Evolutionary conservation across 2,888 invertebrate species (phyloP).

Genomic region (Temnothorax unifasciatus): DNA sequence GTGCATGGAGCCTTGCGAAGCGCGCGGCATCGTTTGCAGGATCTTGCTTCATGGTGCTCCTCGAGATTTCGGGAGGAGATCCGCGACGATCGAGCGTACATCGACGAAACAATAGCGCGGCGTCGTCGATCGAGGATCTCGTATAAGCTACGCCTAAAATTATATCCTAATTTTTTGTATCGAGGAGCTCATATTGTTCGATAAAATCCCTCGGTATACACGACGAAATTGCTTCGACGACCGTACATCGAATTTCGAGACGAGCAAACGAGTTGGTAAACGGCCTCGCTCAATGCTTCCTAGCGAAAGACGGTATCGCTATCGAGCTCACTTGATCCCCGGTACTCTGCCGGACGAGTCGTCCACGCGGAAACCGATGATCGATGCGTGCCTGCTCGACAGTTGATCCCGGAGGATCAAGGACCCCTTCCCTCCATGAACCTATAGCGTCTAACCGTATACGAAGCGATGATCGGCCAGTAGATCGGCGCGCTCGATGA

Average conservation of each 20-base stretch:
- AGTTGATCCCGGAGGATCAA: slow-evolving; percentile 47
- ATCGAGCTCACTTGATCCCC: slow-evolving; percentile 32
- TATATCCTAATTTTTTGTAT: slow-evolving; percentile 9
- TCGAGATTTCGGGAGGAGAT: slow-evolving; percentile 17
- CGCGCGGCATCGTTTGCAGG: slow-evolving; percentile 51
- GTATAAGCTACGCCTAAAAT: neutral
- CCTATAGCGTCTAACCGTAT: neutral
- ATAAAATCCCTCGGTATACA: slow-evolving; percentile 5
- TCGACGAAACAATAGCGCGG: slow-evolving; percentile 61
- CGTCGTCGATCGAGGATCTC: slow-evolving; percentile 1
- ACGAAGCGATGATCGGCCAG: slow-evolving; percentile 42
- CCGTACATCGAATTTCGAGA: slow-evolving; percentile 10
- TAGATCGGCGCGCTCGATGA: slow-evolving; percentile 68
- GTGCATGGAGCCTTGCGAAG: slow-evolving; percentile 49
- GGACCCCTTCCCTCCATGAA: neutral
- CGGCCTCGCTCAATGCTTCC: slow-evolving; percentile 45
- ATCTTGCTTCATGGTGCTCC: slow-evolving; percentile 28
- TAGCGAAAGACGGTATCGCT: slow-evolving; percentile 17
- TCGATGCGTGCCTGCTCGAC: slow-evolving; percentile 13
- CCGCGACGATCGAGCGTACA: slow-evolving; percentile 7
- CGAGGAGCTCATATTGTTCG: slow-evolving; percentile 14
- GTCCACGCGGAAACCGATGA: slow-evolving; percentile 26
- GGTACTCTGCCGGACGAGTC: neutral
- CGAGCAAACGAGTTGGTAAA: slow-evolving; percentile 22
- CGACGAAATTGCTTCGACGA: neutral